These are phyloP conservation scores for Acrocera orbiculus DNA, from an alignment of 2,888 invertebrate genomes.

Conservation along the genomic window DNA sequence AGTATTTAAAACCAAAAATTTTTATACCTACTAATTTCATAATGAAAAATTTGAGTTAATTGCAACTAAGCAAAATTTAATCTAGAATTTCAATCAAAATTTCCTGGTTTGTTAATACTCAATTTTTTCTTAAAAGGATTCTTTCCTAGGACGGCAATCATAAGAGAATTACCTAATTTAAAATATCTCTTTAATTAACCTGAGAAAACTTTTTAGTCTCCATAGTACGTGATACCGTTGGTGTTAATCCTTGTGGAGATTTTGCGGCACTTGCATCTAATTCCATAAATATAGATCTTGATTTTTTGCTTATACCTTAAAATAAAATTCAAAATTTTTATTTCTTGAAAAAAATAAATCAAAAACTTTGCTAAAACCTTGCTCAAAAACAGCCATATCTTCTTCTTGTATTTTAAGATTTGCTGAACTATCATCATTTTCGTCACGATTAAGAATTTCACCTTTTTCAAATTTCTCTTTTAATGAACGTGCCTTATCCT, in stretches of 20 bases:
- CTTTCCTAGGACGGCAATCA: too few species aligned
- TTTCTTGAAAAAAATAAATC: conserved; percentile 1
- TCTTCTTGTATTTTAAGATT: conserved; percentile 35
- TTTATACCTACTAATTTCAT: not conserved
- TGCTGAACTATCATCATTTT: conserved; percentile 22
- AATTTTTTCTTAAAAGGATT: too few species aligned
- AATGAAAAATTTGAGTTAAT: too few species aligned
- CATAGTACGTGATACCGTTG: conserved; percentile 9
- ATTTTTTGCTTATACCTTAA: conserved; percentile 78
- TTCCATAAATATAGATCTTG: conserved; percentile 69
- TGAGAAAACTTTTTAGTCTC: conserved; percentile 9
- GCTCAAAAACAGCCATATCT: conserved; percentile 62
- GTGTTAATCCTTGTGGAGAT: conserved; percentile 7
- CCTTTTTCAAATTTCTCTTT: conserved; percentile 72
- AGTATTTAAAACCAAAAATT: not conserved
- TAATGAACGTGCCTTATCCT: conserved; percentile 44
- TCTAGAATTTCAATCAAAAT: too few species aligned
- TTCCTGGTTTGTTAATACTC: too few species aligned
- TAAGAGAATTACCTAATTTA: too few species aligned
- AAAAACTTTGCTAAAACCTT: conserved; percentile 36
- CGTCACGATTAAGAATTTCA: conserved; percentile 40
- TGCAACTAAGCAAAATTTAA: too few species aligned
- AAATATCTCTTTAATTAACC: too few species aligned
- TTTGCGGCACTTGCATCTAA: conserved; percentile 47
- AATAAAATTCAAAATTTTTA: not conserved